Conservation (phyloP, 2,113 vertebrate genomes). For the Cricetomys ansorgei region DNA sequence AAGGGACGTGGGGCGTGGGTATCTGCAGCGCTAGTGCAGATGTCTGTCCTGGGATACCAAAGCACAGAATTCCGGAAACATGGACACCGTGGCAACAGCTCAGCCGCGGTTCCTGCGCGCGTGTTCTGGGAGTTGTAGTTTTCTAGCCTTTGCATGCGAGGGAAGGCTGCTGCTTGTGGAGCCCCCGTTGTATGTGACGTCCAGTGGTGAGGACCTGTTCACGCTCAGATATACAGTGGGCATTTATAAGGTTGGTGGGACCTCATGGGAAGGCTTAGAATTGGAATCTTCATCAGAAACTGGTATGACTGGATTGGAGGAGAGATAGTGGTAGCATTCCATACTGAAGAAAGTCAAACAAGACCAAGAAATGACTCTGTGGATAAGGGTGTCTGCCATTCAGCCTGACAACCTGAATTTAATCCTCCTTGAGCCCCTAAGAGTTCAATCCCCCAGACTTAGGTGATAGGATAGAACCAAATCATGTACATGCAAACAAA, state of each 20-base stretch:
- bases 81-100: background rate
- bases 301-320: background rate
- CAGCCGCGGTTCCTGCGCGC: background rate
- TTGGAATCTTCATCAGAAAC: background rate
- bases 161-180: background rate
- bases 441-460: background rate
- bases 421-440: background rate
- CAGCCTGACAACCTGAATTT: background rate
- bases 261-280: background rate
- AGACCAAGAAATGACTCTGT: background rate
- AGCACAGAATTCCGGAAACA: background rate
- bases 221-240: background rate
- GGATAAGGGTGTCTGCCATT: too few species aligned
- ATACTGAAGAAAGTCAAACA: background rate
- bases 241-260: background rate
- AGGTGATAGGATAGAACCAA: background rate
- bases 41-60: background rate
- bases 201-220: too few species aligned
- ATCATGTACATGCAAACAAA: background rate
- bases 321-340: background rate
- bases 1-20: too few species aligned
- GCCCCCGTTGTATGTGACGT: background rate
- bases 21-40: too few species aligned
- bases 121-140: conserved; percentile 32
- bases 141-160: background rate